Evolutionary conservation across 2,888 invertebrate species (phyloP).

Genomic region (Ichneumoninae sp.): DNA sequence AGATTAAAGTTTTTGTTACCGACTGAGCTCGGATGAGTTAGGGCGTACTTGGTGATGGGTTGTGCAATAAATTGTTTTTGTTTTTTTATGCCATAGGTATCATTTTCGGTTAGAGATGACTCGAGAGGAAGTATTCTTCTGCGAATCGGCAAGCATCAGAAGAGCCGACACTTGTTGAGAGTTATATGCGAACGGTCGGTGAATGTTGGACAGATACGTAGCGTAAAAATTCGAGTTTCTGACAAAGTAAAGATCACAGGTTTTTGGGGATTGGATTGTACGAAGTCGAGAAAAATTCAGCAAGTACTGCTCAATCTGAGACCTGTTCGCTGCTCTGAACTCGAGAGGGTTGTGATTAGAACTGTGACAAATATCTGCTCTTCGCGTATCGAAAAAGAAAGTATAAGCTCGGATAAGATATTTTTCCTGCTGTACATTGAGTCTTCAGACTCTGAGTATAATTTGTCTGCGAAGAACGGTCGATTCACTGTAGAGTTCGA

Average conservation of each 20-base stretch:
- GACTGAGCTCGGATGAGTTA: background rate
- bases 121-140: constrained; percentile 86
- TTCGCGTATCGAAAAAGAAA: background rate
- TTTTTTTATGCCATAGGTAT: constrained; percentile 80
- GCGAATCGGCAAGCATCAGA: constrained; percentile 73
- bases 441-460: constrained; percentile 60
- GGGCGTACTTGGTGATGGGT: background rate
- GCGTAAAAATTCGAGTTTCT: constrained; percentile 54
- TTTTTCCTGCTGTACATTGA: constrained; percentile 70
- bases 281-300: constrained; percentile 51
- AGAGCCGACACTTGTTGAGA: constrained; percentile 71
- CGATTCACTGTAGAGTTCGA: constrained; percentile 44
- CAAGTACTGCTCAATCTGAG: constrained; percentile 74
- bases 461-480: constrained; percentile 11
- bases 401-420: constrained; percentile 39
- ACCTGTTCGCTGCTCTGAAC: constrained; percentile 66
- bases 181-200: constrained; percentile 66
- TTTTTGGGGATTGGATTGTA: constrained; percentile 71
- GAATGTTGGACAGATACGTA: constrained; percentile 59
- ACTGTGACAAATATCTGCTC: constrained; percentile 52
- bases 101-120: constrained; percentile 90
- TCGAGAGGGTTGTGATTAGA: constrained; percentile 60
- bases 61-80: background rate
- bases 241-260: constrained; percentile 62
- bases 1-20: background rate